These are phyloP conservation scores for Xyrauchen texanus DNA, from an alignment of 2,113 vertebrate species.

Conservation along the genomic window DNA sequence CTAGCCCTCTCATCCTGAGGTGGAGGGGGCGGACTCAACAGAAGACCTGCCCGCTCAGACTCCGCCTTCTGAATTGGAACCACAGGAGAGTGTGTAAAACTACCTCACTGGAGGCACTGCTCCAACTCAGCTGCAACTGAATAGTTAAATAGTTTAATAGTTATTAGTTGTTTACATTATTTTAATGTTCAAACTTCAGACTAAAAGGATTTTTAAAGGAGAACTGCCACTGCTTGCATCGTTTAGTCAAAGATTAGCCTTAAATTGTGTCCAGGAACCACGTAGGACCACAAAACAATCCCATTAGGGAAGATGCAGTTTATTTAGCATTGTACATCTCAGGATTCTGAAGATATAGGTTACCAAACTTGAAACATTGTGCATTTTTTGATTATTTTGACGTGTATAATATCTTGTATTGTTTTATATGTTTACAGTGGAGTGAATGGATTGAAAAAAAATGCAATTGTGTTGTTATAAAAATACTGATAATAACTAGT, in stretches of 20 bases:
- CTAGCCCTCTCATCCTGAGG: slow-evolving; percentile 52
- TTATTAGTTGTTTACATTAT: too few relatives aligned
- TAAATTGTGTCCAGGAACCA: too few relatives aligned
- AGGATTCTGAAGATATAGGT: not conserved
- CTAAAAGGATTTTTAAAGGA: too few relatives aligned
- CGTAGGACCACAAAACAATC: too few relatives aligned
- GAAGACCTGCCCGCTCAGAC: slow-evolving; percentile 41
- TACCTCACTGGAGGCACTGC: slow-evolving; percentile 71
- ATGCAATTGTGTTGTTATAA: not conserved
- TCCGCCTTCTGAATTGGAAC: slow-evolving; percentile 61
- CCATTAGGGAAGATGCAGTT: too few relatives aligned
- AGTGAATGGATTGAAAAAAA: slow-evolving; percentile 8
- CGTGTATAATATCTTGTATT: slow-evolving; percentile 64
- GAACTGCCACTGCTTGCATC: too few relatives aligned
- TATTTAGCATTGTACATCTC: slow-evolving; percentile 12
- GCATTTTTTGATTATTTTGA: not conserved
- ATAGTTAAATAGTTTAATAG: too few relatives aligned
- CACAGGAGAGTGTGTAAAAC: slow-evolving; percentile 65
- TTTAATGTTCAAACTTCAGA: too few relatives aligned
- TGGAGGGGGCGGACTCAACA: slow-evolving; percentile 60
- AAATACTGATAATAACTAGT: not conserved
- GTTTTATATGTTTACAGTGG: slow-evolving; percentile 61
- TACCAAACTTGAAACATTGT: not conserved
- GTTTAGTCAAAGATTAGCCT: too few relatives aligned
- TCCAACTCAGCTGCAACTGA: not conserved